phyloP scores from a whole-genome alignment of 2,888 invertebrate species.

The Sclerodermus sp. region DNA sequence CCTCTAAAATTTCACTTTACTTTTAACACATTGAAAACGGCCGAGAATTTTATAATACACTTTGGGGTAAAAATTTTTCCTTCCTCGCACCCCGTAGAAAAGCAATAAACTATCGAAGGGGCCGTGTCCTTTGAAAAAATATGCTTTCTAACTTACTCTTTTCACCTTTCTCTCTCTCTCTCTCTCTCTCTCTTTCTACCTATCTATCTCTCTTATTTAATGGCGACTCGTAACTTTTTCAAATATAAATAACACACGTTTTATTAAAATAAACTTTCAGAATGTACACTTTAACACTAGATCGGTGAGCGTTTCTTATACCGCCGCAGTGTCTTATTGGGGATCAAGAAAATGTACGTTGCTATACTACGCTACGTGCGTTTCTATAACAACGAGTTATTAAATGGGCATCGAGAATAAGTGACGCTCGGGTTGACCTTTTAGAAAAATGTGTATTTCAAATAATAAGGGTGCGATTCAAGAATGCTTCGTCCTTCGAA shows the following conservation, averaged over 20 bases:
- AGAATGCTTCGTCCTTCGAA: no score
- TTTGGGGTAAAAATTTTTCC: no score
- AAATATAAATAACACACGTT: not conserved
- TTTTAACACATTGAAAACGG: no score
- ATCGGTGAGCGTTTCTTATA: slow-evolving; percentile 3
- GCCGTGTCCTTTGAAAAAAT: no score
- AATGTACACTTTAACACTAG: not conserved
- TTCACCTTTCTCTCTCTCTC: no score
- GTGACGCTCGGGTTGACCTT: not conserved
- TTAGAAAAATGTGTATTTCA: no score
- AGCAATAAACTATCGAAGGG: no score
- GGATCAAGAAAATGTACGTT: slow-evolving; percentile 17
- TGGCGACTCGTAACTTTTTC: not conserved
- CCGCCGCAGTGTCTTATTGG: slow-evolving; percentile 11
- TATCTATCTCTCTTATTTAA: not conserved
- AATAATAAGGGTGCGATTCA: no score
- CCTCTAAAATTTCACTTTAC: no score
- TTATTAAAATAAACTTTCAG: not conserved
- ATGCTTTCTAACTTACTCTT: not conserved
- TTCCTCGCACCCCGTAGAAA: no score
- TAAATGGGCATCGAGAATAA: slow-evolving; percentile 10
- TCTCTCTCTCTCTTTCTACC: no score
- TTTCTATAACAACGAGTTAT: slow-evolving; percentile 27
- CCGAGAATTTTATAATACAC: no score
- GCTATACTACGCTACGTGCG: slow-evolving; percentile 18